Evolutionary conservation across 2,797 vertebrate species (phyloP), one percentile per base, ranked within the genome.

Genomic region (Sebastes goodei): DNA sequence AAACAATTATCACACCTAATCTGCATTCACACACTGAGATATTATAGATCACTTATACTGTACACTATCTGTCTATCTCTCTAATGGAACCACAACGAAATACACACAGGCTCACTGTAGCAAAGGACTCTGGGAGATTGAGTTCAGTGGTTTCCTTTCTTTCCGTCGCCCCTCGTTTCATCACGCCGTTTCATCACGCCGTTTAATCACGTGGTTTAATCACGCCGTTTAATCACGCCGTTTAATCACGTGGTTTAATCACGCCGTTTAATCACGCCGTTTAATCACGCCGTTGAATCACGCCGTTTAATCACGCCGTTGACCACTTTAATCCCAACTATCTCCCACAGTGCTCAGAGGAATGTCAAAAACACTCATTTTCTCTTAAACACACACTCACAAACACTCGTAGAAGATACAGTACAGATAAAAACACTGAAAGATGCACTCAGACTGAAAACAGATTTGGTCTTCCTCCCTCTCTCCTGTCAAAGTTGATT

Each of bases 61-160:
- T 82, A 86, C 86, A 88, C 74, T 60, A 52, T 77, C 74, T 4
- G 23, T 88, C 78, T 80, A 53, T 68, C 81, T 84, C 74, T 81
- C 74, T 64, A 63, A 85, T 72, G 80, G 86, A 79, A 92, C 78
- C 86, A 88, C 46, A 88, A 86, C 74, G 42, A 89, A 80, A 82
- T 12, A 81, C 89, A 81, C 89, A 91, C 85, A 88, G 94, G 93
- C 93, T 94, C 91, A 92, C 90, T 93, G 87, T 71, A 94, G 93
- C 94, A 92, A 93, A 93, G 89, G 80, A 90, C 79, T 90, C 92
- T 94, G 93, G 94, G 93, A 94, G 82, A 83, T 84, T 81, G 88
- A 92, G 87, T 94, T 91, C 71, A 92, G 92, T 92, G 89, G 93
- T 90, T 90, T 86, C 82, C 88, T 81, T 80, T 61, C 66, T 57